A percentile compares a stretch with the other conserved stretches of the same genome.
phyloP scores from a whole-genome alignment of 2,888 invertebrate genomes.

The Drosophila bunnanda region DNA sequence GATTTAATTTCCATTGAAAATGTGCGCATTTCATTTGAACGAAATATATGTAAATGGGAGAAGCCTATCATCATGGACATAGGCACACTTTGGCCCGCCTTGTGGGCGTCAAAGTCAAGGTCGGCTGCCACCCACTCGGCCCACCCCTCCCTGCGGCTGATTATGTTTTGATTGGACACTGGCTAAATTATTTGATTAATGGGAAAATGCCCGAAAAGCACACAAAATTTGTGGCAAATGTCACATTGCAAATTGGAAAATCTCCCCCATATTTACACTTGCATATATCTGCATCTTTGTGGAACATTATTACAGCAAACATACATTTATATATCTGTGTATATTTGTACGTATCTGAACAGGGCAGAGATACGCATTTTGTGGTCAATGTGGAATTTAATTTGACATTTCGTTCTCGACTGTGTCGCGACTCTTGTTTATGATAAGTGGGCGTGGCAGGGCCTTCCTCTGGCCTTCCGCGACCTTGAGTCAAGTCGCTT shows the following conservation, averaged over 20 bases:
- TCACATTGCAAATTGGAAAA: slow-evolving; percentile 39
- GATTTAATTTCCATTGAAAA: slow-evolving; percentile 2
- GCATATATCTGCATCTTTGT: slow-evolving; percentile 18
- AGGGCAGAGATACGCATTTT: slow-evolving; percentile 8
- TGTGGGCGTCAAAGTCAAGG: slow-evolving; percentile 22
- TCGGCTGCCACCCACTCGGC: slow-evolving; percentile 4
- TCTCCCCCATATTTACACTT: slow-evolving; percentile 14
- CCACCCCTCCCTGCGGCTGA: neutral
- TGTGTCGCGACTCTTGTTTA: slow-evolving; percentile 30
- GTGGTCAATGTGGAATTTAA: slow-evolving; percentile 38
- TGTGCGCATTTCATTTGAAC: slow-evolving; percentile 2
- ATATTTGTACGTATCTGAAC: neutral
- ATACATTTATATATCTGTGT: neutral
- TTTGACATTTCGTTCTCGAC: slow-evolving; percentile 26
- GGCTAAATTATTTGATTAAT: slow-evolving; percentile 37
- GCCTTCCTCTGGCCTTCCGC: neutral
- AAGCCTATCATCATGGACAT: neutral
- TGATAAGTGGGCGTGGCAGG: slow-evolving; percentile 31
- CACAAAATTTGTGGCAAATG: slow-evolving; percentile 22
- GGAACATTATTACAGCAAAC: slow-evolving; percentile 7
- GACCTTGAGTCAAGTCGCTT: slow-evolving; percentile 4
- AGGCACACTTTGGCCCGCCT: neutral
- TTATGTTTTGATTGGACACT: slow-evolving; percentile 30
- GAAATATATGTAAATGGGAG: neutral
- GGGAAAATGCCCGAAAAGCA: slow-evolving; percentile 12